Conservation (phyloP, 2,113 vertebrate genomes). For the Silurus asotus region DNA sequence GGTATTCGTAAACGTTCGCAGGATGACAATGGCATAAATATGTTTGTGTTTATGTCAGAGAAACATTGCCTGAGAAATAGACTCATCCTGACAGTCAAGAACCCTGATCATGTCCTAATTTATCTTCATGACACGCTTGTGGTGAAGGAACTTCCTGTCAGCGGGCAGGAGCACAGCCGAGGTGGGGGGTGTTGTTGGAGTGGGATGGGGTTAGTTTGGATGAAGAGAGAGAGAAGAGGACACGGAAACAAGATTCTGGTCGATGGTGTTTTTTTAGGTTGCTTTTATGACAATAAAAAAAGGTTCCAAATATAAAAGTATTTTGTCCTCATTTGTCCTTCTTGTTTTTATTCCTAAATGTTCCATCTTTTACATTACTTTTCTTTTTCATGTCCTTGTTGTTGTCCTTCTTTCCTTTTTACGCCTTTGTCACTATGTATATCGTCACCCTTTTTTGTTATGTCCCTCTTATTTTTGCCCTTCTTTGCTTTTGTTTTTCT, state of each 20-base stretch:
- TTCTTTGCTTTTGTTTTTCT: neutral
- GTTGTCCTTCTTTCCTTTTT: too few species aligned
- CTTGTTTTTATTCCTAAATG: neutral
- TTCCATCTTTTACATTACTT: too few species aligned
- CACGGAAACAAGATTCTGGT: neutral
- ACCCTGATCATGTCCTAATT: neutral
- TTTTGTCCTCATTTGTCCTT: neutral
- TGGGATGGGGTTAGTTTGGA: too few species aligned
- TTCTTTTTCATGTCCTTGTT: too few species aligned
- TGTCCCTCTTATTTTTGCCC: neutral
- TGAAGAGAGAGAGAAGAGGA: neutral
- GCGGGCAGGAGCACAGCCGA: neutral
- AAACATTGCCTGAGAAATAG: neutral
- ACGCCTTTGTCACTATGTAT: neutral
- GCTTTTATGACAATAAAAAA: neutral
- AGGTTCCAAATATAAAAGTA: neutral
- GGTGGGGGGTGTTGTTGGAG: too few species aligned
- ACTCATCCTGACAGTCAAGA: neutral
- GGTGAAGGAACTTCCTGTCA: conserved; percentile 34
- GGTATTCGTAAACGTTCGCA: neutral
- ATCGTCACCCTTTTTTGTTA: neutral
- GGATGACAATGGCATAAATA: neutral
- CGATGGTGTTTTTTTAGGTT: neutral
- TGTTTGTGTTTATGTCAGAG: neutral
- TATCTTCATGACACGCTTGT: conserved; percentile 42